Conservation (phyloP, 2,888 invertebrate genomes). For the Eupithecia vulgata region DNA sequence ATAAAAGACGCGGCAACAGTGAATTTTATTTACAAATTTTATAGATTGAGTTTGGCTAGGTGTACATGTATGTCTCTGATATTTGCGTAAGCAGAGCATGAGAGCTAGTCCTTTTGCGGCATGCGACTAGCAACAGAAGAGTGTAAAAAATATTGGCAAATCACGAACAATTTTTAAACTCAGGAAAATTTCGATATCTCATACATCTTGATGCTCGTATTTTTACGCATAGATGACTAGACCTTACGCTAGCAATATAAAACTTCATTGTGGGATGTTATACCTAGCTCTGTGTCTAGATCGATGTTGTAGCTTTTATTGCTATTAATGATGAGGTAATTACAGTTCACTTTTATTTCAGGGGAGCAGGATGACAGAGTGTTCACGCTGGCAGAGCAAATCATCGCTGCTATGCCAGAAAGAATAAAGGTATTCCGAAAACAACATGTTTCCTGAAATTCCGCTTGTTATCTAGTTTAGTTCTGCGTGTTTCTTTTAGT, state of each 20-base stretch:
- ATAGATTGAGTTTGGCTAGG: no score
- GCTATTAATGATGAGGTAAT: conserved; percentile 50
- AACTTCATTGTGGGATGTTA: conserved; percentile 23
- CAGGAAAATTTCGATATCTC: background rate
- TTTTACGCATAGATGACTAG: background rate
- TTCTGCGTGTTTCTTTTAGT: no score
- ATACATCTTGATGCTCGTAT: background rate
- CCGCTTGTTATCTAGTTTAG: background rate
- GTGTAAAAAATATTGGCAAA: background rate
- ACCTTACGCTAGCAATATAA: background rate
- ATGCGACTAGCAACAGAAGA: background rate
- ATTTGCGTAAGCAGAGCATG: background rate
- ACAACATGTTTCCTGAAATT: background rate
- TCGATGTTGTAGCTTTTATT: conserved; percentile 32
- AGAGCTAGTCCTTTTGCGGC: background rate
- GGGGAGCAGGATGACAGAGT: conserved; percentile 97
- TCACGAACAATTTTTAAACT: background rate
- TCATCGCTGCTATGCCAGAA: conserved; percentile 99
- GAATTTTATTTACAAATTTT: no score
- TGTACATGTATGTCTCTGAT: background rate
- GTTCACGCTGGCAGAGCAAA: conserved; percentile 97
- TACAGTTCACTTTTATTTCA: conserved; percentile 79
- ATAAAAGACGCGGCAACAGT: no score
- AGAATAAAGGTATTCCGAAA: conserved; percentile 91
- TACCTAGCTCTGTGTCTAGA: conserved; percentile 16